Evolutionary conservation across 2,113 vertebrate genomes (phyloP), one percentile per base, ranked within the genome.

Genomic region (Alethe castanea): DNA sequence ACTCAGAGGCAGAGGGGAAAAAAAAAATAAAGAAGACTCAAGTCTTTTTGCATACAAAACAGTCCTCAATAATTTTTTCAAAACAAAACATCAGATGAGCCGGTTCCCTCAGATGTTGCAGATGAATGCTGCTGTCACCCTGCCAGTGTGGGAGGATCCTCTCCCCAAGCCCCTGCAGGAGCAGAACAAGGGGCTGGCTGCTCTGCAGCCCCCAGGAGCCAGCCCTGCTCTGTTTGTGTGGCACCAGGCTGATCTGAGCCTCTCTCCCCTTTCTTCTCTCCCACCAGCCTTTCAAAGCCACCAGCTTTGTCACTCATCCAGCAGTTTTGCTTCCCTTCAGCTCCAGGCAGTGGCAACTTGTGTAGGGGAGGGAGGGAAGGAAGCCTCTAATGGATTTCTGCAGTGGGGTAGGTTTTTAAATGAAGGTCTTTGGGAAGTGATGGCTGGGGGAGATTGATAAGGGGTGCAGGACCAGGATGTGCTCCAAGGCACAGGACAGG

Each of bases 21-120:
- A 6, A 4, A 10, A 12, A 26, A 14, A 12, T 26, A 14, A 52
- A 52, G 9, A 52, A 35, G 4, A 3, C 59, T 28, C 18, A 11
- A 24, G 12, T 11, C 47, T 64, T 85, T 94, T 62, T 92, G 94
- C 90, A 88, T 92, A 88, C 82, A 92, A 94, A 97, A 66, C 52
- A 92, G 50, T 10, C 69, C 86, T 88, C 61, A 5, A 33, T 72
- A 38, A 14, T 57, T 81, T 86, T 59, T 84, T 65, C 82, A 82
- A 93, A 96, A 87, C 85, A 90, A 54, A 81, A 95, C 92, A 92
- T 91, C 84, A 92, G 82, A 92, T 89, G 80, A 36, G 77, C 5
- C 4, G 0, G 61, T 22, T 88, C 71, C 87, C 54, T 95, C 81
- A 90, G 94, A 94, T 70, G 91, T 59, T 93, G 87, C 57, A 83